Conservation (phyloP, 2,797 vertebrate species). For the Danio kyathit region DNA sequence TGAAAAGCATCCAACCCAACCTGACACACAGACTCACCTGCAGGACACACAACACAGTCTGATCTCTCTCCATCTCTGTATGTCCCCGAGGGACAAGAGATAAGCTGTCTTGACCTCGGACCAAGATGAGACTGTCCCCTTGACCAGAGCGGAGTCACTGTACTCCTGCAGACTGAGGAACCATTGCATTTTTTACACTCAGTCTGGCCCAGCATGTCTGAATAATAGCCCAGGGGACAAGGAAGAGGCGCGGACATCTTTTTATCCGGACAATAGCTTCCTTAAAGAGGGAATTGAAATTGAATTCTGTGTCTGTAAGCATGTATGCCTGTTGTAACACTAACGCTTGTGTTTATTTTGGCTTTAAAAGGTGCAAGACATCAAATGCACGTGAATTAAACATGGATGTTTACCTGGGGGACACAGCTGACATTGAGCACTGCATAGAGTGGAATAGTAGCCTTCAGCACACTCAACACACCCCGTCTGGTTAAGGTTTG, state of each 20-base stretch:
- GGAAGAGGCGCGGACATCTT: slow-evolving; percentile 73
- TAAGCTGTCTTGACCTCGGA: slow-evolving; percentile 67
- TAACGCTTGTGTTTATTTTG: slow-evolving; percentile 35
- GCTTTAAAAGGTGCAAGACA: slow-evolving; percentile 42
- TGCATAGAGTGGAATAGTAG: slow-evolving; percentile 74
- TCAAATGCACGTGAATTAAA: slow-evolving; percentile 60
- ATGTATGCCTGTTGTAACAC: slow-evolving; percentile 26
- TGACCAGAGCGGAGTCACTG: slow-evolving; percentile 63
- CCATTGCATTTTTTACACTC: slow-evolving; percentile 75
- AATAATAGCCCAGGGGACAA: slow-evolving; percentile 73
- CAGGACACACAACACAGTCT: slow-evolving; percentile 74
- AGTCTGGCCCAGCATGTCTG: slow-evolving; percentile 71
- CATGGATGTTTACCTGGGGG: slow-evolving; percentile 78
- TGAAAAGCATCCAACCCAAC: background rate
- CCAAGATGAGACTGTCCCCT: slow-evolving; percentile 48
- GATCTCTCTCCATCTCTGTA: slow-evolving; percentile 70
- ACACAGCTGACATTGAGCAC: slow-evolving; percentile 77
- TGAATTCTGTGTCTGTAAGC: background rate
- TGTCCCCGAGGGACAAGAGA: slow-evolving; percentile 76
- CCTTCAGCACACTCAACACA: slow-evolving; percentile 76
- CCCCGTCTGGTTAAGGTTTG: slow-evolving; percentile 68
- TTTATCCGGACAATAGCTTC: slow-evolving; percentile 78
- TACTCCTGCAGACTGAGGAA: slow-evolving; percentile 66
- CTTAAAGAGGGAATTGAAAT: slow-evolving; percentile 61
- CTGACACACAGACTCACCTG: slow-evolving; percentile 68